A percentile compares a stretch with the other conserved stretches of the same genome.
phyloP scores from a whole-genome alignment of 2,888 invertebrate species.

The Pachymerium ferrugineum region DNA sequence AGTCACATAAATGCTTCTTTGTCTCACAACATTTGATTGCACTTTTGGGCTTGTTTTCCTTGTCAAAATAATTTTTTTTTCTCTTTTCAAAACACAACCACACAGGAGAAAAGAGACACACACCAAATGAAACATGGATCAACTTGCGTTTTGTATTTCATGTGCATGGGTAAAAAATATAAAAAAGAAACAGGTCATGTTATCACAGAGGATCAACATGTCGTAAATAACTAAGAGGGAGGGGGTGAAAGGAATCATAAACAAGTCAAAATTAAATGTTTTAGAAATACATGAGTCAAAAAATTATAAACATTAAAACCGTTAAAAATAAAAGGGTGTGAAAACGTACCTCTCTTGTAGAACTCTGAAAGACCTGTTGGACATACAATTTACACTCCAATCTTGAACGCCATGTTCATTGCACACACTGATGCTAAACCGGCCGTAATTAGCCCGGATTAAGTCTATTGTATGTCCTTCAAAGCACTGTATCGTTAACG shows the following conservation, averaged over 20 bases:
- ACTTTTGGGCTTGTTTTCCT: conserved; percentile 1
- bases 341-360: conserved; percentile 74
- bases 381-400: conserved; percentile 95
- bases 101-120: neutral
- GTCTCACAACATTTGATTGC: conserved; percentile 16
- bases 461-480: conserved; percentile 38
- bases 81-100: neutral
- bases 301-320: too few species aligned
- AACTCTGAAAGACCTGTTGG: conserved; percentile 77
- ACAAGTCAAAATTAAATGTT: conserved; percentile 6
- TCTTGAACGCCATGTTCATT: conserved; percentile 94
- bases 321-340: too few species aligned
- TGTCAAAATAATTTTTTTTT: conserved; percentile 15
- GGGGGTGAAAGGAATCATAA: neutral
- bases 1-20: conserved; percentile 2
- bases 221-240: neutral
- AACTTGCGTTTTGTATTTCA: neutral
- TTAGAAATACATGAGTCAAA: neutral
- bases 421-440: conserved; percentile 88
- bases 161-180: neutral
- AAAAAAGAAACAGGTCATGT: conserved; percentile 6
- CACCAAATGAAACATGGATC: conserved; percentile 16
- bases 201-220: neutral
- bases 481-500: conserved; percentile 42
- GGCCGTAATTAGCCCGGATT: conserved; percentile 46